phyloP scores from a whole-genome alignment of 2,113 vertebrate species.

The Furnarius figulus region DNA sequence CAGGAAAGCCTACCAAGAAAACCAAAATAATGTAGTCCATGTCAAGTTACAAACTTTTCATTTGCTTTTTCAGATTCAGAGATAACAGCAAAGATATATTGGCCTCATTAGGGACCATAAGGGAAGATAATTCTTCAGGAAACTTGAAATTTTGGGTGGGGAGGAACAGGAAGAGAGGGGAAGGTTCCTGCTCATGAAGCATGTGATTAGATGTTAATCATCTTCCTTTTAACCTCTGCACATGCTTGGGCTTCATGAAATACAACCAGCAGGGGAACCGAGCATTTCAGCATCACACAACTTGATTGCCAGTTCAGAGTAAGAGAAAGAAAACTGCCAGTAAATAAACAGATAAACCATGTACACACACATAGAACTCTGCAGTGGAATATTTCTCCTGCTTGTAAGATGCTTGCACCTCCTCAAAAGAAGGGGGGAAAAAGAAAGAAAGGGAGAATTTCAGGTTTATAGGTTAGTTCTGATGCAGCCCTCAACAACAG shows the following conservation, averaged over 20 bases:
- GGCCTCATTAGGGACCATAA: fast-evolving
- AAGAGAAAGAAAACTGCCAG: background rate
- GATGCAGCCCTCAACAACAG: background rate
- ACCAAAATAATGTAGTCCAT: background rate
- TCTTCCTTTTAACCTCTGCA: background rate
- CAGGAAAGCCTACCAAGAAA: background rate
- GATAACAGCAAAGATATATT: background rate
- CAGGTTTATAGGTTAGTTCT: background rate
- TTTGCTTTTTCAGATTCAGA: background rate
- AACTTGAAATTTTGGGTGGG: background rate
- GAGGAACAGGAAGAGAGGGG: background rate
- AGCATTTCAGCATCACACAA: background rate
- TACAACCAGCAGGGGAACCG: background rate
- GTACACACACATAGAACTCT: too few relatives aligned
- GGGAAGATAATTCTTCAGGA: background rate
- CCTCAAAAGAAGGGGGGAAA: background rate
- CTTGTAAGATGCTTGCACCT: background rate
- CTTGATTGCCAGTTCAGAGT: background rate
- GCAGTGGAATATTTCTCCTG: background rate
- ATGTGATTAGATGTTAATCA: background rate
- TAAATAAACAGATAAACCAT: background rate
- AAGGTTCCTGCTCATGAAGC: background rate
- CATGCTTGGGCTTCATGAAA: background rate
- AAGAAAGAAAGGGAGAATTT: background rate
- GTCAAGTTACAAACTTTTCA: background rate